phyloP scores from a whole-genome alignment of 2,797 vertebrate species.

The Eulemur coronatus region DNA sequence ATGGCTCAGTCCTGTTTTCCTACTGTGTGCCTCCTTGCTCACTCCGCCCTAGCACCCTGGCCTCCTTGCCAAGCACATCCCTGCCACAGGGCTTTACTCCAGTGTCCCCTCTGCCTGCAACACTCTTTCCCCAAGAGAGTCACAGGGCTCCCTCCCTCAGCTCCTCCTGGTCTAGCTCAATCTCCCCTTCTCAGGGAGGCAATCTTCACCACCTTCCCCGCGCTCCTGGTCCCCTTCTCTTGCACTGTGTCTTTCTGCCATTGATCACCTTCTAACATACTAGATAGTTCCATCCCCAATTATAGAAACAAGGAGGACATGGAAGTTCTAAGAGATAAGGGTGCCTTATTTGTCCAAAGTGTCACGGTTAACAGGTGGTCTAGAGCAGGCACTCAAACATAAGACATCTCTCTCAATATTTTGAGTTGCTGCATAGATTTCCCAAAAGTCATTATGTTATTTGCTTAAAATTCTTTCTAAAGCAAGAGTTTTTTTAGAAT shows the following conservation, averaged over 20 bases:
- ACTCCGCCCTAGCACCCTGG: not conserved
- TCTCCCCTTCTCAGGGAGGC: not conserved
- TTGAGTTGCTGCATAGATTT: not conserved
- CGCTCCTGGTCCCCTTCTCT: not conserved
- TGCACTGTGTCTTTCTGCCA: not conserved
- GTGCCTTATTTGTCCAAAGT: not conserved
- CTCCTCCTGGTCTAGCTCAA: not conserved
- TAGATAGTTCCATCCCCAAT: not conserved
- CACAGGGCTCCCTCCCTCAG: not conserved
- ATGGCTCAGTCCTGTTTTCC: not conserved
- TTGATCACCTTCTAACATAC: not conserved
- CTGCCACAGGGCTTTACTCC: not conserved
- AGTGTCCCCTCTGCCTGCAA: not conserved
- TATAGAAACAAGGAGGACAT: not conserved
- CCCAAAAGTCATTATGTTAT: not conserved
- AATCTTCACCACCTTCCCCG: fast-evolving
- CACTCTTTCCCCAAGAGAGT: not conserved
- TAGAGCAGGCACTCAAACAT: not conserved
- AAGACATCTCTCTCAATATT: not conserved
- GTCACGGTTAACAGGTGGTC: not conserved
- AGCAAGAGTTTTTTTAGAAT: not conserved
- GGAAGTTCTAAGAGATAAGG: not conserved
- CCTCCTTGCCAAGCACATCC: not conserved
- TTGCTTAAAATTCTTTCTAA: not conserved
- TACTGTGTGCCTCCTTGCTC: not conserved